Base-by-base conservation (phyloP, 2,797 vertebrate genomes). In the Danio tinwini region DNA sequence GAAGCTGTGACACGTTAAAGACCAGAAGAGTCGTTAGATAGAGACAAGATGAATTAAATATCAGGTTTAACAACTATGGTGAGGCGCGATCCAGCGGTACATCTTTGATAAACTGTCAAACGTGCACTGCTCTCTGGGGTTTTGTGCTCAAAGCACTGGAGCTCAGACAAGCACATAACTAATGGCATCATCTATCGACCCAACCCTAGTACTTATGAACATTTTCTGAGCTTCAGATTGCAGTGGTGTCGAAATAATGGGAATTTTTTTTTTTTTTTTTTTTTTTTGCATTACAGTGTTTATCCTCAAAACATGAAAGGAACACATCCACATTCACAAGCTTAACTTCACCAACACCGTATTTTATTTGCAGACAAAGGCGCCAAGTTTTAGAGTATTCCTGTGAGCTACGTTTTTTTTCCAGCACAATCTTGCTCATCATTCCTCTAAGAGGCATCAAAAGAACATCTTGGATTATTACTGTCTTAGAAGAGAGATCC, bases 391-490 rank as follows among this genome's bases (percentile, higher is more conserved):
- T 63, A 76, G 81, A 81, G 58, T 82, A 65, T 82, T 84, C 82
- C 83, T 49, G 49, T 42, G 61, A 72, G 80, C 59, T 81, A 78
- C 81, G 85, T 74, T 79, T 75, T 79, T 75, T 45, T 84, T 81
- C 82, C 88, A 85, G 80, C 80, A 81, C 87, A 88, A 89, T 91
- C 88, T 90, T 84, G 86, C 86, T 91, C 86, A 92, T 89, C 87
- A 85, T 83, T 85, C 77, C 61, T 37, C 86, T 89, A 89, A 90
- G 88, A 91, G 80, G 88, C 90, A n/a, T 90, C 88, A 90, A 88
- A 91, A 89, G 89, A 93, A 92, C 91, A 90, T 90, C 86, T 90
- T 86, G 90, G 91, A 92, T 93, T 93, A 94, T 92, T 91, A 86
- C 88, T 68, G 86, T 88, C 81, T 90, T 74, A 86, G 89, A 89